Base-by-base conservation (phyloP, 2,888 invertebrate genomes). In the Gibbula magus region DNA sequence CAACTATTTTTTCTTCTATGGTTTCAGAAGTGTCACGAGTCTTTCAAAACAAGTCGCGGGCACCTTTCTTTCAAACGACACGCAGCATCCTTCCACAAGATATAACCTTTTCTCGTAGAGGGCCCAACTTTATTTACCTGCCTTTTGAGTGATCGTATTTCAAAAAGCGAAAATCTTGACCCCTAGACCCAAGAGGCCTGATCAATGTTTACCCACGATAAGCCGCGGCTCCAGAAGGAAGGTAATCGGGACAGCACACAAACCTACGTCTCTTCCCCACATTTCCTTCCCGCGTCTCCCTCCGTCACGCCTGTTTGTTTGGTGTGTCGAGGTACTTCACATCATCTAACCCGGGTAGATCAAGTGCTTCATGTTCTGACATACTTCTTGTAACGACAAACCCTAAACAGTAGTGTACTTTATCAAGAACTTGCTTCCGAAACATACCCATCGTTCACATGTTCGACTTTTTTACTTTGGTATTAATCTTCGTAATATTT, bases 91-190 rank as follows among this genome's bases (percentile, higher is more conserved):
- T 61, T 61, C 25, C 18, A 61, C 61, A 22, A 61, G 61, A 29
- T 29, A 61, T 61, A 61, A 61, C 61, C 61, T 61, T 61, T 61
- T 25, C 61, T 61, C 29, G 61, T 61, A 22, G 25, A 61, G 61
- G 29, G 61, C 29, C 29, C 7, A 13, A 18, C 29, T 61, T 25
- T 61, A 61, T 61, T 61, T 61, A 61, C 61, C 61, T 61, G 61
- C 22, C 61, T 61, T 61, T 61, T 61, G 61, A 61, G 29, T 25
- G 61, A 61, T 61, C 61, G 61, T 61, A 61, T 61, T 61, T 61
- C 61, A 61, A 61, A 61, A 61, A 61, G 29, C 61, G 61, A 61
- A 61, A 29, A 61, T 61, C 61, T 61, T 61, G 61, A 61, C 61
- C 61, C 61, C 29, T 25, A 16, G 61, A 16, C 29, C 61, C 25